Base-by-base conservation (phyloP, 2,113 vertebrate genomes). In the Aspidoscelis tigris region DNA sequence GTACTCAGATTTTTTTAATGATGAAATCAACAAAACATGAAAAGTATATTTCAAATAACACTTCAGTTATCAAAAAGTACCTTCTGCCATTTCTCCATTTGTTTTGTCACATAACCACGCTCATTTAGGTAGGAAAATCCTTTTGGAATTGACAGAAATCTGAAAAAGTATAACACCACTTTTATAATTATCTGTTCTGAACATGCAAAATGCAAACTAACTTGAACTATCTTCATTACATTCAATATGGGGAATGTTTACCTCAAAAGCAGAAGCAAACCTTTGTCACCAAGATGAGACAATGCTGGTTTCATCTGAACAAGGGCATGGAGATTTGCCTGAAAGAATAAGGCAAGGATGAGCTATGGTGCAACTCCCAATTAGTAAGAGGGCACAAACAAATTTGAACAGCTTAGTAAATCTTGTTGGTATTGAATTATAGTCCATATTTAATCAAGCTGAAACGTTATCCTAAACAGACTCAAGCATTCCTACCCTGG, bases 71-170 rank as follows among this genome's bases (percentile, higher is more conserved):
- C 8, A 33, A 64, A 72, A 72, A 58, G 93, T 97, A 99, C 99
- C 98, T 98, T 99, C 91, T 99, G 98, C 99, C 99, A 99, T 89
- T 98, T 98, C 91, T 99, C 99, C 95, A 99, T 95, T 89, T 99
- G 98, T 93, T 99, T 99, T 91, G 97, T 97, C 90, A 99, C 97
- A 80, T 99, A 99, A 84, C 99, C 99, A 86, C 99, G 97, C 93
- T 99, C 98, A 86, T 99, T 99, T 88, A 99, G 96, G 93, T 99
- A 99, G 0, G 98, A 98, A 96, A 99, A 99, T 0, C 99, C 99
- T 95, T 99, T 99, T 83, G 99, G 98, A 94, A 99, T 99, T 84
- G 99, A 99, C 81, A 99, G 95, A 95, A 99, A 99, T 92, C 99
- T 99, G 85, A 64, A 95, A 90, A 83, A 90, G 81, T 86, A 89